These are phyloP conservation scores for Atta texana DNA, from an alignment of 1,140 invertebrate genomes.

Conservation along the genomic window DNA sequence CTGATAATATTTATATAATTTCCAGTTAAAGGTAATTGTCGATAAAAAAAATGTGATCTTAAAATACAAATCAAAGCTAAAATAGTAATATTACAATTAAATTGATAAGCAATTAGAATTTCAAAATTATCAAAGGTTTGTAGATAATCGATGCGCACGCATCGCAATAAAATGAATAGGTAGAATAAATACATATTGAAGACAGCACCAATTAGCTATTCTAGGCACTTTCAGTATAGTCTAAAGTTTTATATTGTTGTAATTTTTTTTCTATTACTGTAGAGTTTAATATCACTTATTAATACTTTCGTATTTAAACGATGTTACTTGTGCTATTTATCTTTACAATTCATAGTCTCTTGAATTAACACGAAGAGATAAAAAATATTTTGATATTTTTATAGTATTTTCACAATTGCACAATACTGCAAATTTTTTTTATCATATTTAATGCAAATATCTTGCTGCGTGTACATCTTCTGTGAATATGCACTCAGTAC, in stretches of 20 bases:
- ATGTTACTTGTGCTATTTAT: not conserved
- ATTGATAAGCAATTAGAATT: no score
- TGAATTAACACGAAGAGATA: not conserved
- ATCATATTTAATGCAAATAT: not conserved
- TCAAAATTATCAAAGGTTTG: no score
- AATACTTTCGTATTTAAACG: not conserved
- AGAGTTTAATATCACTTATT: not conserved
- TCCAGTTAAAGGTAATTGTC: no score
- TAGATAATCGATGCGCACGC: no score
- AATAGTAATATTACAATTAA: no score
- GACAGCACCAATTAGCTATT: no score
- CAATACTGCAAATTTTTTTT: not conserved
- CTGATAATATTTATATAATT: no score
- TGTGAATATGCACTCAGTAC: constrained; percentile 8
- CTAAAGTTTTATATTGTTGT: not conserved
- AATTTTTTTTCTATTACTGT: not conserved
- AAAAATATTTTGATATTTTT: not conserved
- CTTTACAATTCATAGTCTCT: not conserved
- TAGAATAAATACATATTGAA: no score
- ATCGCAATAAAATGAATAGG: no score
- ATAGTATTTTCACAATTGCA: not conserved
- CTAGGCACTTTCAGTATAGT: no score
- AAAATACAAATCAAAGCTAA: no score
- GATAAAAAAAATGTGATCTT: no score
- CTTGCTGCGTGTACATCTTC: not conserved